These are phyloP conservation scores for Tupaia tana DNA, from an alignment of 2,113 vertebrate species.

Conservation along the genomic window DNA sequence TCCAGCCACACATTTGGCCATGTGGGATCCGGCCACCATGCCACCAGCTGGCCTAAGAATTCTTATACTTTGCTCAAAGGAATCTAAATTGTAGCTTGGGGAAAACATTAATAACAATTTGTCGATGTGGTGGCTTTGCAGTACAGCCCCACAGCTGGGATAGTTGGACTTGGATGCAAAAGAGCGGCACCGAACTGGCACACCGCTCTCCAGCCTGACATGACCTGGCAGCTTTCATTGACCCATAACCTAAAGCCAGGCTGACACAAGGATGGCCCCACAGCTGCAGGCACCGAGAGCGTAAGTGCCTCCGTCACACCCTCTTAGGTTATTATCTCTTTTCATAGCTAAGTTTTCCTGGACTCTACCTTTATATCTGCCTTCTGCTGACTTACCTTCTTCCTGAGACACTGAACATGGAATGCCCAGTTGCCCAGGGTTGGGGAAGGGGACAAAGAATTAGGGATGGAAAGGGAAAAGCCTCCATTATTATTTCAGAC, in stretches of 20 bases:
- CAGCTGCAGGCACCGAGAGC: background rate
- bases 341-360: background rate
- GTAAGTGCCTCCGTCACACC: background rate
- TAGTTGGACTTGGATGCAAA: background rate
- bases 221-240: background rate
- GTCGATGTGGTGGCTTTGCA: background rate
- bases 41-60: background rate
- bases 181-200: background rate
- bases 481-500: background rate
- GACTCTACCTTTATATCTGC: background rate
- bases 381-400: background rate
- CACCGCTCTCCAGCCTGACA: background rate
- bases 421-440: background rate
- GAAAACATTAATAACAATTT: background rate
- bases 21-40: too few species aligned
- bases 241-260: background rate
- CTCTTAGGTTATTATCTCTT: background rate
- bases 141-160: background rate
- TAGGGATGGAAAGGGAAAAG: slow-evolving; percentile 7
- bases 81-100: background rate
- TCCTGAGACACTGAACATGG: background rate
- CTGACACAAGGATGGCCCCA: background rate
- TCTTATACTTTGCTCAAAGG: background rate
- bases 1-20: too few species aligned
- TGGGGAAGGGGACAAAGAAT: background rate